Percentiles rank a stretch among this genome's conserved stretches.
phyloP scores from a whole-genome alignment of 2,797 vertebrate genomes.

The Coccyzus lansbergi region DNA sequence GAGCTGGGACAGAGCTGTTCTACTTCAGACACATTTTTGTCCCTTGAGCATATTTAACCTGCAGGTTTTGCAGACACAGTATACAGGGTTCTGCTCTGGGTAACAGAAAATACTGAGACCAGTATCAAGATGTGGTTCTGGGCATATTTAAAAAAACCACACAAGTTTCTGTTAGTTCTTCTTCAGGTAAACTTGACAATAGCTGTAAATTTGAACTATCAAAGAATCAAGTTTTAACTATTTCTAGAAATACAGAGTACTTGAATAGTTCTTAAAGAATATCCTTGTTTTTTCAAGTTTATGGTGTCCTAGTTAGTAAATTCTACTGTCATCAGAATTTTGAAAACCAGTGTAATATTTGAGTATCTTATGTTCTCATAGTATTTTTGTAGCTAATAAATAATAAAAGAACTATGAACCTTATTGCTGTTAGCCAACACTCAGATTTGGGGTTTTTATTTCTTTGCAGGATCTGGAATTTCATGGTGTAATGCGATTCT shows the following conservation, averaged over 20 bases:
- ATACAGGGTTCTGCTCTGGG: neutral
- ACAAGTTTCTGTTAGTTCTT: neutral
- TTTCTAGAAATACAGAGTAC: neutral
- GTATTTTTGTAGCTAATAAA: neutral
- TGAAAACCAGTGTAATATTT: neutral
- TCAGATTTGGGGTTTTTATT: conserved; percentile 4
- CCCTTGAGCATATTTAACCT: neutral
- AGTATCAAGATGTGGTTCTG: neutral
- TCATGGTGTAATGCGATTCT: conserved; percentile 99
- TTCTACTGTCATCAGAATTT: neutral
- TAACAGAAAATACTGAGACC: neutral
- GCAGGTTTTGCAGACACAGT: neutral
- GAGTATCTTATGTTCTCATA: neutral
- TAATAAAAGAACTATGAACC: neutral
- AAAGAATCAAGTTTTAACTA: neutral
- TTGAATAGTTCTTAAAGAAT: neutral
- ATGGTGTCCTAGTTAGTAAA: neutral
- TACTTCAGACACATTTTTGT: neutral
- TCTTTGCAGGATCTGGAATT: conserved; percentile 92
- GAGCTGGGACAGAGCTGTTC: neutral
- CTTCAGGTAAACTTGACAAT: neutral
- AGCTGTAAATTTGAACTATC: neutral
- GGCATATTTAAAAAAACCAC: neutral
- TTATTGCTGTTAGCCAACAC: neutral
- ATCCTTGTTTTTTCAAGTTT: neutral